These are phyloP conservation scores for Onychomys torridus DNA, from an alignment of 2,797 vertebrate species.

Conservation along the genomic window DNA sequence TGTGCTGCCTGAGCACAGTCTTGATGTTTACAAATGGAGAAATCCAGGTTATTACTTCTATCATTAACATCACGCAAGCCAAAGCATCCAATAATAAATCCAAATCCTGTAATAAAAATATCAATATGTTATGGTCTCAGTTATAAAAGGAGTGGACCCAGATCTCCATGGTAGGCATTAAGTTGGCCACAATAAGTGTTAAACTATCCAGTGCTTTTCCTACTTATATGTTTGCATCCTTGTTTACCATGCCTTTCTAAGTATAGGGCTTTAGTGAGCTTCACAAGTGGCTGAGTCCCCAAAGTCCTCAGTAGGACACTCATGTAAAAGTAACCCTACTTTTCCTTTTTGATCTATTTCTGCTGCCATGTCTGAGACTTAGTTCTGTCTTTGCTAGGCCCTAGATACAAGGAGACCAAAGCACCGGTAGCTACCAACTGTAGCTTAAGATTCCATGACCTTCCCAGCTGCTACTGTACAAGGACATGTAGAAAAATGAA, in stretches of 20 bases:
- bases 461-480: not conserved
- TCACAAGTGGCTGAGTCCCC: not conserved
- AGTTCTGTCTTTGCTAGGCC: not conserved
- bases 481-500: not conserved
- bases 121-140: not conserved
- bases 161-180: not conserved
- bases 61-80: not conserved
- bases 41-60: slow-evolving; percentile 22
- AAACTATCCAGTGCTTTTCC: not conserved
- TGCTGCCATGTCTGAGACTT: not conserved
- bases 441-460: not conserved
- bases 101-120: not conserved
- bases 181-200: not conserved
- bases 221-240: not conserved
- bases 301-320: not conserved
- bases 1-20: not conserved
- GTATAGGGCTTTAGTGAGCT: not conserved
- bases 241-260: not conserved
- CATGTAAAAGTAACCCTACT: not conserved
- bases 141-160: not conserved
- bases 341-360: not conserved
- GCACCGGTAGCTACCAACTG: not conserved
- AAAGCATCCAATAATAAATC: not conserved
- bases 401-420: not conserved
- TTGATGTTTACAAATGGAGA: slow-evolving; percentile 32